These are phyloP conservation scores for Nemoura dubitans DNA, from an alignment of 2,888 invertebrate genomes.

Conservation along the genomic window DNA sequence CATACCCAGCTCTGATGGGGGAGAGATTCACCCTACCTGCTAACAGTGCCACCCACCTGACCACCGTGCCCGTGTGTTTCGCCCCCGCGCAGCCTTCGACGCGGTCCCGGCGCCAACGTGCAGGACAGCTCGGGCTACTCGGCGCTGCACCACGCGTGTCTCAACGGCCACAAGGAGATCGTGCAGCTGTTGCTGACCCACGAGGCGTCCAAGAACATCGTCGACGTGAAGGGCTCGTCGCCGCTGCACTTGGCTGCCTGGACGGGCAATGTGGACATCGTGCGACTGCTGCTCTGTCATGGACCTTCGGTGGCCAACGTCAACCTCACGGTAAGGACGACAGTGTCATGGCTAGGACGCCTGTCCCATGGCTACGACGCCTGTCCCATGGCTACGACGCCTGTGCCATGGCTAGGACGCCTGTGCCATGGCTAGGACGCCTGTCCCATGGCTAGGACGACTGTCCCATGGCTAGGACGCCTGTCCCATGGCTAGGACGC, in stretches of 20 bases:
- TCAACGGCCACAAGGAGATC: conserved; percentile 91
- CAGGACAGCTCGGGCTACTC: conserved; percentile 94
- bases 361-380: too few species aligned
- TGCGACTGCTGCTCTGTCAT: conserved; percentile 81
- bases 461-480: too few species aligned
- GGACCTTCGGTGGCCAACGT: conserved; percentile 85
- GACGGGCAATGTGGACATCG: conserved; percentile 91
- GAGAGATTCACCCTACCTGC: too few species aligned
- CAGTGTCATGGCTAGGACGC: too few species aligned
- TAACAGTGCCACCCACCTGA: too few species aligned
- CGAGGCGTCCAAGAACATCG: conserved; percentile 88
- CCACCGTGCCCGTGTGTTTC: too few species aligned
- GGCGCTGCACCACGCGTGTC: conserved; percentile 91
- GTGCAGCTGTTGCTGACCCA: conserved; percentile 83
- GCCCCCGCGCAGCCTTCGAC: conserved; percentile 85
- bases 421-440: too few species aligned
- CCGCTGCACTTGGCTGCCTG: conserved; percentile 94
- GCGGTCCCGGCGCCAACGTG: conserved; percentile 91
- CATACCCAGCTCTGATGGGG: too few species aligned
- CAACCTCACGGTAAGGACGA: conserved; percentile 80
- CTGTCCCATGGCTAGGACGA: too few species aligned
- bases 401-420: too few species aligned
- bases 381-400: too few species aligned
- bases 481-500: too few species aligned
- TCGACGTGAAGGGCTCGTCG: conserved; percentile 90